Evolutionary conservation across 1,140 invertebrate species (phyloP), one percentile per base, ranked within the genome.

Genomic region (Cotesia chilonis): DNA sequence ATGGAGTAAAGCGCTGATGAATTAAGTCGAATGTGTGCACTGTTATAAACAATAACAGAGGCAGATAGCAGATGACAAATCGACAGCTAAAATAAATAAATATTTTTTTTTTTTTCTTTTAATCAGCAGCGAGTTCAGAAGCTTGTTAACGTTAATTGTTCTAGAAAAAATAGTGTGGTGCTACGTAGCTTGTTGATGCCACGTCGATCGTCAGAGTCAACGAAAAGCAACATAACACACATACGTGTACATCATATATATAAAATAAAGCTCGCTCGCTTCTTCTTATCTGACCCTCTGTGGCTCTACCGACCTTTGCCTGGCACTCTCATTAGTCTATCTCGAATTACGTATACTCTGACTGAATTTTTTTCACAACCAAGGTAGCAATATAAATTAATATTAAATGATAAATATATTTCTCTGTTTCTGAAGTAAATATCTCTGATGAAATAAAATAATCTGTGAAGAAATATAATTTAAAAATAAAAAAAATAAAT

Each of bases 261-360:
- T 47, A 9, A 47, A 47, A 59, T 67, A 64, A 54, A 36, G 64
- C 35, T 66, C 64, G n/a, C 55, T 14, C 51, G 64, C 6, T 57
- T 41, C 38, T 67, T 66, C 63, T 72, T 72, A 72, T 72, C 70
- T 72, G 70, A 72, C 70, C 70, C 70, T 57, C 41, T 51, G 36
- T 38, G 68, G 20, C 17, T 14, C 54, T 41, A 28, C 47, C 66
- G 70, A 67, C 70, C 70, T 72, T 72, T 72, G 70, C 70, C 51
- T 72, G 64, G 14, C 10, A 72, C 55, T 72, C 70, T 72, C 70
- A 72, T 72, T 72, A 72, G 70, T 72, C 63, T 72, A 72, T 66
- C 63, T 67, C 37, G 51, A 67, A 72, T 72, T 72, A 72, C 70
- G 70, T 72, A 67, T 65, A 55, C 14, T 59, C 54, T 28, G 57